Evolutionary conservation across 2,113 vertebrate genomes (phyloP).

Genomic region (Nyctereutes procyonoides): DNA sequence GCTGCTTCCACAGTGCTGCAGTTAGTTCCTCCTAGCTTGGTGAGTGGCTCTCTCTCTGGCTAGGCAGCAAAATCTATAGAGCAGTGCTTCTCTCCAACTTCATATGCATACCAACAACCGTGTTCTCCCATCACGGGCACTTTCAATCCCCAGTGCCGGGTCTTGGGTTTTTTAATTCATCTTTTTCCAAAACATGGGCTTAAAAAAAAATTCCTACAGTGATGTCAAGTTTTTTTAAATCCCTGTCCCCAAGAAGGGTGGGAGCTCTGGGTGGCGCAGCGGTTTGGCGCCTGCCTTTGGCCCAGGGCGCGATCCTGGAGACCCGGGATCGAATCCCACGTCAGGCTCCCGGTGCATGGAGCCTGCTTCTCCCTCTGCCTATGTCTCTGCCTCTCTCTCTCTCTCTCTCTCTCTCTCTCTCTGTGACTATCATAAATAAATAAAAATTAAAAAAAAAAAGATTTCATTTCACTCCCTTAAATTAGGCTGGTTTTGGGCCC

Average conservation of each 20-base stretch:
- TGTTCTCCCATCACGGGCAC: conserved; percentile 74
- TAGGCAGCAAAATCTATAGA: neutral
- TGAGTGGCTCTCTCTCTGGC: neutral
- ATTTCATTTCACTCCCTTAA: conserved; percentile 54
- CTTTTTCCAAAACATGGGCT: conserved; percentile 79
- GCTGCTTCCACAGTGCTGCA: neutral
- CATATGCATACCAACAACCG: neutral
- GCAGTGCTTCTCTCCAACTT: neutral
- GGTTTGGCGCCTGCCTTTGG: too few relatives aligned
- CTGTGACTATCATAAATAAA: too few relatives aligned
- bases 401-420: too few relatives aligned
- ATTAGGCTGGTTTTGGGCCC: conserved; percentile 35
- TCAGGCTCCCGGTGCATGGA: too few relatives aligned
- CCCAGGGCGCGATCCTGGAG: too few relatives aligned
- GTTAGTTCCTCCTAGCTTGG: too few relatives aligned
- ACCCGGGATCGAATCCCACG: too few relatives aligned
- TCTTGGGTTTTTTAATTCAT: conserved; percentile 79
- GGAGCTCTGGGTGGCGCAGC: too few relatives aligned
- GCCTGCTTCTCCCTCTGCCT: too few relatives aligned
- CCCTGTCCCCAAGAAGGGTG: conserved; percentile 60
- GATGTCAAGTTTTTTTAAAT: conserved; percentile 72
- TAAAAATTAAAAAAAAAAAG: too few relatives aligned
- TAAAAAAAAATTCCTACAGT: conserved; percentile 74
- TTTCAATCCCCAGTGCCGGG: conserved; percentile 81
- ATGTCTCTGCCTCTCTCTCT: too few relatives aligned